Evolutionary conservation across 2,797 vertebrate genomes (phyloP).

Genomic region (Pampus argenteus): DNA sequence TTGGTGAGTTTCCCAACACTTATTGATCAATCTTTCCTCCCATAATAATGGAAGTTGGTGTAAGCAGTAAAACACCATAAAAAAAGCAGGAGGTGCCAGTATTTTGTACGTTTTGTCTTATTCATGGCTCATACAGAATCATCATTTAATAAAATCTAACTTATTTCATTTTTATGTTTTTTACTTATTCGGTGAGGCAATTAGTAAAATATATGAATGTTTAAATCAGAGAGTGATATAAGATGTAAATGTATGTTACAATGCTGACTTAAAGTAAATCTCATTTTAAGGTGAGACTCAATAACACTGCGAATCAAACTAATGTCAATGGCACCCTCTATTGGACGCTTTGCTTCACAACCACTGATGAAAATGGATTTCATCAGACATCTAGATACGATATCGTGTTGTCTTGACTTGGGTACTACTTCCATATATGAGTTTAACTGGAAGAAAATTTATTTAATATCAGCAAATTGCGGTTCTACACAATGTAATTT

Average conservation of each 20-base stretch:
- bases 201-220: conserved; percentile 11
- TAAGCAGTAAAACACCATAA: conserved; percentile 6
- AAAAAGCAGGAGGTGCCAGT: neutral
- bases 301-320: conserved; percentile 10
- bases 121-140: conserved; percentile 7
- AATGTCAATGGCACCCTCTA: conserved; percentile 57
- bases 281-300: neutral
- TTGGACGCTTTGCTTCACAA: conserved; percentile 58
- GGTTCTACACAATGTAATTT: neutral
- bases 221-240: conserved; percentile 14
- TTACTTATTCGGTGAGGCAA: conserved; percentile 15
- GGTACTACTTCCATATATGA: neutral
- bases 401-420: neutral
- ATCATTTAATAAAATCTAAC: conserved; percentile 1
- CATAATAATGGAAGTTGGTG: conserved; percentile 3
- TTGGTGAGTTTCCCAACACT: neutral
- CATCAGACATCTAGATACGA: neutral
- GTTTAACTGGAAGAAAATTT: neutral
- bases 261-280: conserved; percentile 2
- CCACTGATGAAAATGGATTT: neutral
- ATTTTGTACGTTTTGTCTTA: conserved; percentile 2
- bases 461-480: neutral
- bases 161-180: conserved; percentile 6
- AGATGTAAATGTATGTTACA: conserved; percentile 4
- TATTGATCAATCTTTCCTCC: neutral